phyloP scores from a whole-genome alignment of 2,113 vertebrate genomes.

The Setophaga petechia region DNA sequence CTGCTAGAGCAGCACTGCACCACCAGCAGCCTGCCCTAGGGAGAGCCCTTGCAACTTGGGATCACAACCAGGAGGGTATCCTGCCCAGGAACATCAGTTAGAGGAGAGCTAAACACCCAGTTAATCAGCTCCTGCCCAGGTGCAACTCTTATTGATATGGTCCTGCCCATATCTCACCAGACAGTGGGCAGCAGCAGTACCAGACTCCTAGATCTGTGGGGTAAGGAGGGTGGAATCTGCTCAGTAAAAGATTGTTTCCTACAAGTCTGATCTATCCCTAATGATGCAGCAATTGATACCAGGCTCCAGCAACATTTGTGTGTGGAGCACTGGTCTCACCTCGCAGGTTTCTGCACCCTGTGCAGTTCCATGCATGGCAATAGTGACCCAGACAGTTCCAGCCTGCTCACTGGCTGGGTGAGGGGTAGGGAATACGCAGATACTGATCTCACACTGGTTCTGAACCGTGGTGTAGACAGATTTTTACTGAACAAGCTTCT shows the following conservation, averaged over 20 bases:
- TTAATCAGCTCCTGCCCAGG: not conserved
- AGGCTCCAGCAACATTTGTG: not conserved
- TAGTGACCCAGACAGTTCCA: not conserved
- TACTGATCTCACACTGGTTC: not conserved
- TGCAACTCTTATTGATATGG: not conserved
- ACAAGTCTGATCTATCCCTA: not conserved
- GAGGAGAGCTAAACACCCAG: not conserved
- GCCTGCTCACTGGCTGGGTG: fast-evolving
- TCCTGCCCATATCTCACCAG: not conserved
- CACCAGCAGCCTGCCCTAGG: not conserved
- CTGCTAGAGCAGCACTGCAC: not conserved
- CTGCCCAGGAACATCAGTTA: not conserved
- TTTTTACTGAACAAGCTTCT: not conserved
- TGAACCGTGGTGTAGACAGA: not conserved
- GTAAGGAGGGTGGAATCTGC: not conserved
- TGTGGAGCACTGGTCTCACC: not conserved
- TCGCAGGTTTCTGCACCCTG: not conserved
- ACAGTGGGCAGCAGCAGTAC: not conserved
- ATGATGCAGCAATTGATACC: fast-evolving
- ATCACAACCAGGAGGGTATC: not conserved
- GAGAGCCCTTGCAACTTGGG: not conserved
- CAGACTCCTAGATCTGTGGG: not conserved
- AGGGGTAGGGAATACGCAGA: not conserved
- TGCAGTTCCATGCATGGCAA: fast-evolving
- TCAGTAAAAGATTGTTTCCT: not conserved